A percentile compares a stretch with the other conserved stretches of the same genome.
These are phyloP conservation scores for Drosophila fuyamai DNA, from an alignment of 1,140 invertebrate species.

Conservation along the genomic window DNA sequence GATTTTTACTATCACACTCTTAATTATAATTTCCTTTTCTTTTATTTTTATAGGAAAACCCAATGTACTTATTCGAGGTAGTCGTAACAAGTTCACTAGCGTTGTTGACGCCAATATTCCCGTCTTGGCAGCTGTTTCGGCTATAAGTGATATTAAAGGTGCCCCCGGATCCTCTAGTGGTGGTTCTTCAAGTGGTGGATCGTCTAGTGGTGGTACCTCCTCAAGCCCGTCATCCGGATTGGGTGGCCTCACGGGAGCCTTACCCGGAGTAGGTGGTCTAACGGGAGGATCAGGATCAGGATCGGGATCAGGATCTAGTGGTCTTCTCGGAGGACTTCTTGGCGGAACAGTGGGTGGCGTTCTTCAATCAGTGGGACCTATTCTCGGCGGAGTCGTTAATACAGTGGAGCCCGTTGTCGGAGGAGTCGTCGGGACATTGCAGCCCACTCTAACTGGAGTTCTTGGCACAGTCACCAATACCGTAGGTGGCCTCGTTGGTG, in stretches of 20 bases:
- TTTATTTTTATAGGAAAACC: background rate
- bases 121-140: constrained; percentile 7
- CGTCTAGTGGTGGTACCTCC: background rate
- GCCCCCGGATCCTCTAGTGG: background rate
- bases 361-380: background rate
- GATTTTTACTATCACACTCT: background rate
- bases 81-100: background rate
- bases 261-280: background rate
- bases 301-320: background rate
- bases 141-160: background rate
- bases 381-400: background rate
- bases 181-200: background rate
- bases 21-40: background rate
- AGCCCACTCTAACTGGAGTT: background rate
- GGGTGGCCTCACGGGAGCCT: background rate
- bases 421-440: background rate
- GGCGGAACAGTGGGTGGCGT: background rate
- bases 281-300: background rate
- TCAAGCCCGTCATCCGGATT: background rate
- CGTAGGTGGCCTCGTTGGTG: background rate
- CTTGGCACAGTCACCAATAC: background rate
- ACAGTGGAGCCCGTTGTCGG: background rate
- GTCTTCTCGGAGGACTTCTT: background rate
- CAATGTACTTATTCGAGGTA: constrained; percentile 1
- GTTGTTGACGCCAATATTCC: background rate